Evolutionary conservation across 2,113 vertebrate species (phyloP).

Genomic region (Chloropsis cyanopogon): DNA sequence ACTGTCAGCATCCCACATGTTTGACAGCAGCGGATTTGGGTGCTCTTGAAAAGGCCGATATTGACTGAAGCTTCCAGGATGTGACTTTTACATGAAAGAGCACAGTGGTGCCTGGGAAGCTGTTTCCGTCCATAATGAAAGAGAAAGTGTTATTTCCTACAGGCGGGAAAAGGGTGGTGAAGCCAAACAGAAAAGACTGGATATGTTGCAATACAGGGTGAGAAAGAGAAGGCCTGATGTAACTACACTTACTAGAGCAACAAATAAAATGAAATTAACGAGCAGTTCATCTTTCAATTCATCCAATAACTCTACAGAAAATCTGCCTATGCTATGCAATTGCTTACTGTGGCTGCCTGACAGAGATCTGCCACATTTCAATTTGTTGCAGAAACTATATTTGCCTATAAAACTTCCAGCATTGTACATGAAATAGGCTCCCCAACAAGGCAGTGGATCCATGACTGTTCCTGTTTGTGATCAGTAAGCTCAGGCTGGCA

Average conservation of each 20-base stretch:
- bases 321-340: neutral
- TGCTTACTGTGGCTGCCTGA: neutral
- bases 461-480: neutral
- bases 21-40: neutral
- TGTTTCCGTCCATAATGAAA: neutral
- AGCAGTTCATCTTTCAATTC: neutral
- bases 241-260: neutral
- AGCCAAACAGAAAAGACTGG: neutral
- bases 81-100: neutral
- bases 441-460: neutral
- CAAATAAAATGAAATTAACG: neutral
- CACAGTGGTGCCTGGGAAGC: neutral
- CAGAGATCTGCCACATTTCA: neutral
- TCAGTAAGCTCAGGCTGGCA: neutral
- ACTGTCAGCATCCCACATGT: neutral
- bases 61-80: neutral
- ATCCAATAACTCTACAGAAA: neutral
- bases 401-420: neutral
- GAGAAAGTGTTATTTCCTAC: neutral
- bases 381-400: neutral
- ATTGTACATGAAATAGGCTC: neutral
- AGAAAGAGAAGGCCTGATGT: neutral
- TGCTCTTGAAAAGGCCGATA: neutral
- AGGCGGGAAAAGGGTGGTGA: neutral
- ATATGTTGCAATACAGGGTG: neutral